These are phyloP conservation scores for Horisme vitalbata DNA, from an alignment of 2,888 invertebrate species.

Conservation along the genomic window DNA sequence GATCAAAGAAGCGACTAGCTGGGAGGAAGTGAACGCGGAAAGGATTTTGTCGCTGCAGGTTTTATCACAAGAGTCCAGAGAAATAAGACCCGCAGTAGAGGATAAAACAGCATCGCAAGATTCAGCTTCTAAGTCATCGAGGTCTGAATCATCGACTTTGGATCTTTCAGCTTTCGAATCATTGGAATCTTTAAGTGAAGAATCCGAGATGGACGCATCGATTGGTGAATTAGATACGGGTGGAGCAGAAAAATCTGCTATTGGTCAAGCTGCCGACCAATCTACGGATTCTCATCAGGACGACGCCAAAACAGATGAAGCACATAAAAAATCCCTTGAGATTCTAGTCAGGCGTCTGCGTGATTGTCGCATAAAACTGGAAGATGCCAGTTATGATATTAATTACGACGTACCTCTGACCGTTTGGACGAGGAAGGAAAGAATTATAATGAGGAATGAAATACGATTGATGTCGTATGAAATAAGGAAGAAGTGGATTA, in stretches of 20 bases:
- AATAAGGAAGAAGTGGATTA: conserved; percentile 1
- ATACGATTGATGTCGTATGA: conserved; percentile 6
- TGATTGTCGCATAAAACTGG: conserved; percentile 4
- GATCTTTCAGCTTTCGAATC: not conserved
- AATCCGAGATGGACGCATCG: not conserved
- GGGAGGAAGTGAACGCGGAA: not conserved
- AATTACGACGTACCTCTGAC: conserved; percentile 2
- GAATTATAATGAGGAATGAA: not conserved
- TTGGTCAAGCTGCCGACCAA: not conserved
- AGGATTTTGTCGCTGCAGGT: not conserved
- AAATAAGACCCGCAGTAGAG: not conserved
- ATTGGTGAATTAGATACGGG: not conserved
- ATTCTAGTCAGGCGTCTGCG: not conserved
- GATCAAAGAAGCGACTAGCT: not conserved
- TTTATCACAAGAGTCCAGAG: not conserved
- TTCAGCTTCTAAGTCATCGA: not conserved
- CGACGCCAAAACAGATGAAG: not conserved
- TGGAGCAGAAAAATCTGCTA: not conserved
- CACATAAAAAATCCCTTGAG: not conserved
- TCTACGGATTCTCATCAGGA: not conserved
- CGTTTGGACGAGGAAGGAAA: conserved; percentile 9
- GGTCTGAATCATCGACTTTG: not conserved
- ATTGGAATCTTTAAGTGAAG: not conserved
- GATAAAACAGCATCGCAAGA: not conserved
- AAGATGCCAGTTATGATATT: conserved; percentile 3